Percentiles rank a stretch among this genome's conserved stretches.
Conservation (phyloP, 2,888 invertebrate species). For the Coecobrya sp. region DNA sequence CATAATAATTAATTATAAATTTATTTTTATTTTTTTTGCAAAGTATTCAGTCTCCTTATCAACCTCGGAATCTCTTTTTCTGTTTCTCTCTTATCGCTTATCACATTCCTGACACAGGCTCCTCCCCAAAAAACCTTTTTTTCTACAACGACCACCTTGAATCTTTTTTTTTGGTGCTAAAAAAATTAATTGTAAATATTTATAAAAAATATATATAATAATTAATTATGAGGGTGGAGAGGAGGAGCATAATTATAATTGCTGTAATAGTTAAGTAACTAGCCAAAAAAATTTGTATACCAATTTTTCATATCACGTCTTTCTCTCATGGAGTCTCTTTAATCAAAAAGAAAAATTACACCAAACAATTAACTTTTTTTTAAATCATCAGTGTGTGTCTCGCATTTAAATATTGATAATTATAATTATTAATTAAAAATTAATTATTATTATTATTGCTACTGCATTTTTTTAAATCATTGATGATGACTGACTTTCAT, state of each 20-base stretch:
- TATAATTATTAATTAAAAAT: not conserved
- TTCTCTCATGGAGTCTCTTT: conserved; percentile 6
- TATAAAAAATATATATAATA: not conserved
- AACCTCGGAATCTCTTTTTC: not conserved
- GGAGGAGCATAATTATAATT: not conserved
- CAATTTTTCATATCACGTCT: conserved; percentile 18
- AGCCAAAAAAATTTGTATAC: not conserved
- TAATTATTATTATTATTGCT: not conserved
- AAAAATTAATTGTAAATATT: not conserved
- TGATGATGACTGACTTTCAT: conserved; percentile 24
- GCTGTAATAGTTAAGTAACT: too few species aligned
- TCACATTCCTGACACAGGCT: not conserved
- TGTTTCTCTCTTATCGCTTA: not conserved
- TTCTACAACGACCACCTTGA: not conserved
- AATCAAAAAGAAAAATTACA: not conserved
- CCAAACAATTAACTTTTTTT: too few species aligned
- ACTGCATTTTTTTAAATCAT: not conserved
- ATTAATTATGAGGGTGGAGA: too few species aligned
- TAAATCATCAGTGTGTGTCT: too few species aligned
- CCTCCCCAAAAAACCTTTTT: not conserved
- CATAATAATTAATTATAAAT: not conserved
- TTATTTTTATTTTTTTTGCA: not conserved
- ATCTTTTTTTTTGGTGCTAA: conserved; percentile 22
- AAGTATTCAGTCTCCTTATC: not conserved
- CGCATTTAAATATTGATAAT: not conserved